Conservation (phyloP, 2,888 invertebrate genomes). For the Melolontha melolontha region DNA sequence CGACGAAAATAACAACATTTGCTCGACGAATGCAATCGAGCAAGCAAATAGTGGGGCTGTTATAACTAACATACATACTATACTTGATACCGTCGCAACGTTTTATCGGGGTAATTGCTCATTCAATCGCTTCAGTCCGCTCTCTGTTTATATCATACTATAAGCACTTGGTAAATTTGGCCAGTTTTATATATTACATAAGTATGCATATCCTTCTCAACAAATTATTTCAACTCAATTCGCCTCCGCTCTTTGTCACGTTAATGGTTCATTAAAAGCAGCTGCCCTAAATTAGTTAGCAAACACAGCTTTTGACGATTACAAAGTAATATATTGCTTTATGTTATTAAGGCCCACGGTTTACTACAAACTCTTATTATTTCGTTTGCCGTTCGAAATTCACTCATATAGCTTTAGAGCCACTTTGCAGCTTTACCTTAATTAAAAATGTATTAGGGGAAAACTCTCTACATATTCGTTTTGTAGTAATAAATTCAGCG, state of each 20-base stretch:
- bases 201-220: not conserved
- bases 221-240: not conserved
- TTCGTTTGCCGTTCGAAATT: not conserved
- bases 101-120: too few species aligned
- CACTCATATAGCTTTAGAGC: not conserved
- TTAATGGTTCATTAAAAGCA: conserved; percentile 7
- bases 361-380: conserved; percentile 8
- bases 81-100: too few species aligned
- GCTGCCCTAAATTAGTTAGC: conserved; percentile 9
- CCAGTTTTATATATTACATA: too few species aligned
- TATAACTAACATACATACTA: too few species aligned
- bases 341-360: conserved; percentile 5
- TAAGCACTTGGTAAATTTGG: too few species aligned
- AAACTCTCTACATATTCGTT: not conserved
- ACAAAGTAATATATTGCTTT: conserved; percentile 7
- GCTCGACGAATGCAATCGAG: too few species aligned
- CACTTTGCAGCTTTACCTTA: conserved; percentile 25
- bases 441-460: conserved; percentile 16
- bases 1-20: too few species aligned
- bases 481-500: too few species aligned
- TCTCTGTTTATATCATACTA: too few species aligned
- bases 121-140: too few species aligned
- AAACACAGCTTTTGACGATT: conserved; percentile 6
- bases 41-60: too few species aligned
- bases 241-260: not conserved